Percentiles rank a stretch among this genome's conserved stretches.
These are phyloP conservation scores for Apostichopus parvimensis DNA, from an alignment of 35 echinoderm and acorn worm genomes.

Conservation along the genomic window DNA sequence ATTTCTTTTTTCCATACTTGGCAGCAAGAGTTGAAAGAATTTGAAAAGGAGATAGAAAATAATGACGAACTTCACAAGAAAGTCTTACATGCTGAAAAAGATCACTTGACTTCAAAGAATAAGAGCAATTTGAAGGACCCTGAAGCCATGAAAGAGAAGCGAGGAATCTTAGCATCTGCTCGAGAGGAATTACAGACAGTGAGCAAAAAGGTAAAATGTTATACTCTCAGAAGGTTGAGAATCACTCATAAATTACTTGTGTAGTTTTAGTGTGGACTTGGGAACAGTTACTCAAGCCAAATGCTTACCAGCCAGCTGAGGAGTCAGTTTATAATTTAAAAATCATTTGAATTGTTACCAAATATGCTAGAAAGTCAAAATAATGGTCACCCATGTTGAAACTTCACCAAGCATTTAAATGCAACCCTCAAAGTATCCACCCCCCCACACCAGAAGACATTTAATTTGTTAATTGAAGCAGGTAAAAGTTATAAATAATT, in stretches of 20 bases:
- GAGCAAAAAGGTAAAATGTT: constrained; percentile 4
- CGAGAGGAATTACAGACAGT: constrained; percentile 20
- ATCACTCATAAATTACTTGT: no score
- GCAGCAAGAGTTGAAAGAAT: background rate
- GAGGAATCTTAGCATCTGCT: background rate
- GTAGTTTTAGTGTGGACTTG: no score
- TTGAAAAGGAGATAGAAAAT: background rate
- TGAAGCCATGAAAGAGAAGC: background rate
- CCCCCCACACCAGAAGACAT: no score
- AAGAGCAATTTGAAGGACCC: background rate
- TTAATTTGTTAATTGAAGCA: no score
- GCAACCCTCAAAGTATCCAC: background rate
- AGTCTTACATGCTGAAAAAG: background rate
- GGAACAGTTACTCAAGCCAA: background rate
- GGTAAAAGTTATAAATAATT: no score
- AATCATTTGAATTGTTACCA: background rate
- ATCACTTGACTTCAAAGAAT: background rate
- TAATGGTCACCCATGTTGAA: no score
- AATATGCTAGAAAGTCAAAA: no score
- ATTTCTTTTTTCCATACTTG: background rate
- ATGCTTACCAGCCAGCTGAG: background rate
- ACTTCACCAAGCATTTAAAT: background rate
- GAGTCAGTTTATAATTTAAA: background rate
- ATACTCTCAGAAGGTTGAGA: background rate
- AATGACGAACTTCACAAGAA: background rate